Evolutionary conservation across 2,113 vertebrate genomes (phyloP).

Genomic region (Indri indri): DNA sequence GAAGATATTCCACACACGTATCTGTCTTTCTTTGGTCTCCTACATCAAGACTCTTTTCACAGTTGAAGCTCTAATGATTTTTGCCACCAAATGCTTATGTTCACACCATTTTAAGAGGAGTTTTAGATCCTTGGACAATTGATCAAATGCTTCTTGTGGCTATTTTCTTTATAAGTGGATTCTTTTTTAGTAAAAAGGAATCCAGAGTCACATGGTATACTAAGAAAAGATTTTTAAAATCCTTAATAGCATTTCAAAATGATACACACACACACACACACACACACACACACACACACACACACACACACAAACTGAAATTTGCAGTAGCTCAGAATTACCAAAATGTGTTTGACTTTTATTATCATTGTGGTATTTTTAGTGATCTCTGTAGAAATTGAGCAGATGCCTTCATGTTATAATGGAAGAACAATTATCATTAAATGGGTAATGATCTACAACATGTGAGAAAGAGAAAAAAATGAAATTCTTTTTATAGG

Average conservation of each 20-base stretch:
- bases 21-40: not conserved
- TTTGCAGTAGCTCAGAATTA: not conserved
- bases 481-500: not conserved
- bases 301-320: not conserved
- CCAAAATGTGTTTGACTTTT: conserved; percentile 45
- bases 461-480: conserved; percentile 8
- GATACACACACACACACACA: not conserved
- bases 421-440: conserved; percentile 62
- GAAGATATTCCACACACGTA: not conserved
- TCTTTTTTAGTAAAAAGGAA: not conserved
- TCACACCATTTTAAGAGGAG: not conserved
- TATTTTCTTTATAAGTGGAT: not conserved
- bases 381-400: conserved; percentile 49
- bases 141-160: not conserved
- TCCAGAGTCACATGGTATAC: not conserved
- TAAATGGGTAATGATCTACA: conserved; percentile 70
- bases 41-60: not conserved
- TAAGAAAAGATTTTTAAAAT: not conserved
- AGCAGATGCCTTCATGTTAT: conserved; percentile 67
- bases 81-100: not conserved
- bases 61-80: not conserved
- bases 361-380: conserved; percentile 56
- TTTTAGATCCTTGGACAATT: not conserved
- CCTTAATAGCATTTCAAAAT: not conserved
- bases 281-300: not conserved